Base-by-base conservation (phyloP, 2,888 invertebrate genomes). In the Troides helena region DNA sequence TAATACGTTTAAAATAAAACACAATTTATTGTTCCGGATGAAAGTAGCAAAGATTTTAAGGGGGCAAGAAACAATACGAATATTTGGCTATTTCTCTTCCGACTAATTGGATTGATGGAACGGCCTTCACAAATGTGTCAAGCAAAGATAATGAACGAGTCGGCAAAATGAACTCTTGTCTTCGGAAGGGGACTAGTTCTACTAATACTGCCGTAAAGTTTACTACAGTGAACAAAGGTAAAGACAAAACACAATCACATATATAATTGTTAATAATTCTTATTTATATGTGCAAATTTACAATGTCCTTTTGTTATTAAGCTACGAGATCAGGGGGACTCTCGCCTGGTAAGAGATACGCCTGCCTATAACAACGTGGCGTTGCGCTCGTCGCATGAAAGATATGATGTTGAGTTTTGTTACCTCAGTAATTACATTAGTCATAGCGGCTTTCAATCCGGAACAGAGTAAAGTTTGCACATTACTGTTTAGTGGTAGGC, bases 81-180 rank as follows among this genome's bases (percentile, higher is more conserved):
- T 72, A 76, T 80, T 77, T 75, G 76, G 75, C 79, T 76, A 82
- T 85, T 85, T 86, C 84, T 85, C 81, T 82, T 81, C 79, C 73
- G 75, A 75, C 77, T 90, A 89, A 90, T 89, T 89, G 86, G 86
- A 86, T 87, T 87, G 88, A 90, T 89, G 83, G 85, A 86, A 81
- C 80, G 79, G 78, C 81, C 80, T 82, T 82, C 82, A 78, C 84
- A 84, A 85, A 85, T 85, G 85, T 88, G 87, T 86, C 89, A 83
- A 76, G 74, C 73, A 77, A 81, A 85, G 81, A 88, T 89, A 91
- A 89, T 89, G 85, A 89, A 88, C 80, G 82, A 77, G 75, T 79
- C 67, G 70, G 73, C 78, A 73, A 82, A 86, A 85, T 81, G 77
- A 84, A 83, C 81, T 85, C 85, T 83, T 81, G 79, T 80, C 78